A percentile compares a stretch with the other conserved stretches of the same genome.
Evolutionary conservation across 1,140 invertebrate genomes (phyloP).

Genomic region (Monomorium pharaonis): DNA sequence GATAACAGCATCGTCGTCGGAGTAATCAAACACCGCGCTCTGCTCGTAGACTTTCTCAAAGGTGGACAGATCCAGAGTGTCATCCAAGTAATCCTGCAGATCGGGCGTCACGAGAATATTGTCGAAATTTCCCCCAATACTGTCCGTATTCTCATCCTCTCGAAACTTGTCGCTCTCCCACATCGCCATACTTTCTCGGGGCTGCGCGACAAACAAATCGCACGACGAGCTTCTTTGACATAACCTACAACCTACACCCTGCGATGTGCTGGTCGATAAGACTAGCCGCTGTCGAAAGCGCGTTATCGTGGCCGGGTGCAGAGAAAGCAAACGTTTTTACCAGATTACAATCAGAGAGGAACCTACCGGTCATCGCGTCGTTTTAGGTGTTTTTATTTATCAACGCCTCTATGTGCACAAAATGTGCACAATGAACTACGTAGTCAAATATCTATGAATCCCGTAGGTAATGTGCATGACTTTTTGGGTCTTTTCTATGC

Average conservation of each 20-base stretch:
- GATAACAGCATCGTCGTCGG: conserved; percentile 79
- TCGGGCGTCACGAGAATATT: conserved; percentile 85
- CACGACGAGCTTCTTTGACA: conserved; percentile 3
- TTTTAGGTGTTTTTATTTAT: too few species aligned
- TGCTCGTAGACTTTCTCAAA: conserved; percentile 86
- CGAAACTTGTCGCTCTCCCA: conserved; percentile 81
- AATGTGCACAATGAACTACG: too few species aligned
- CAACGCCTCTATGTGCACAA: too few species aligned
- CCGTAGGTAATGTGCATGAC: too few species aligned
- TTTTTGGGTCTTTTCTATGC: too few species aligned
- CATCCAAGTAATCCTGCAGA: conserved; percentile 86
- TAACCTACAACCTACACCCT: background rate
- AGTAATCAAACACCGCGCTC: conserved; percentile 78
- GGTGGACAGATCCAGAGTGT: conserved; percentile 85
- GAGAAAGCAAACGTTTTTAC: background rate
- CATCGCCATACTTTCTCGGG: conserved; percentile 83
- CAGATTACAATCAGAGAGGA: too few species aligned
- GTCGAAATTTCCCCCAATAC: conserved; percentile 78
- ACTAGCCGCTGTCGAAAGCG: background rate
- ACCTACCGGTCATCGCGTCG: too few species aligned
- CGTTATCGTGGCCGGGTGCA: background rate
- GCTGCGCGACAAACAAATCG: conserved; percentile 69
- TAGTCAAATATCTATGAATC: too few species aligned
- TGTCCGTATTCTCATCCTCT: conserved; percentile 73
- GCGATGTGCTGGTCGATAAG: background rate